phyloP scores from a whole-genome alignment of 2,888 invertebrate species.

The Pachycephus smyrnensis region DNA sequence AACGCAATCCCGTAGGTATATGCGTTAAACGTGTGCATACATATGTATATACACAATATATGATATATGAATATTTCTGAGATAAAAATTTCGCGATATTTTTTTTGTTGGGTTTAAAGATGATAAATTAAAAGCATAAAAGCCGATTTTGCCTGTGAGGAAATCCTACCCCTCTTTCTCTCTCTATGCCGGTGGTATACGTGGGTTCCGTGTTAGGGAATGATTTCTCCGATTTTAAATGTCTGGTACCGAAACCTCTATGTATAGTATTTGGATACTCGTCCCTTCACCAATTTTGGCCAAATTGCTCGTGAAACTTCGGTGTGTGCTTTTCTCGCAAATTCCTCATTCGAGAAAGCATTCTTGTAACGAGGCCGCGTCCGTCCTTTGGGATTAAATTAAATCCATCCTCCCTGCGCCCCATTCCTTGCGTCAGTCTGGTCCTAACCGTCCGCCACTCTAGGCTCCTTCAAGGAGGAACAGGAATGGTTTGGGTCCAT shows the following conservation, averaged over 20 bases:
- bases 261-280: background rate
- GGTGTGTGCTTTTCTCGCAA: background rate
- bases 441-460: background rate
- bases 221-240: background rate
- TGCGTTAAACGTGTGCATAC: background rate
- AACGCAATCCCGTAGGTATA: background rate
- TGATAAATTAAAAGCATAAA: background rate
- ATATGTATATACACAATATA: background rate
- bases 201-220: too few species aligned
- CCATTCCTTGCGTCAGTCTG: background rate
- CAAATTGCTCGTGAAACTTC: background rate
- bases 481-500: background rate
- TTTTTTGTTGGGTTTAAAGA: background rate
- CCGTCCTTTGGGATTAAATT: background rate
- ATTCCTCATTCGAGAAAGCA: background rate
- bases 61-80: background rate
- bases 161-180: background rate
- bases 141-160: background rate
- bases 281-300: background rate
- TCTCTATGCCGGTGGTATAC: too few species aligned
- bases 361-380: background rate
- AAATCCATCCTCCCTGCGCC: background rate
- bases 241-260: background rate
- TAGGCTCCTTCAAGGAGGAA: background rate
- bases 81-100: background rate